Evolutionary conservation across 2,888 invertebrate genomes (phyloP), one percentile per base, ranked within the genome.

Genomic region (Meghimatium bilineatum): DNA sequence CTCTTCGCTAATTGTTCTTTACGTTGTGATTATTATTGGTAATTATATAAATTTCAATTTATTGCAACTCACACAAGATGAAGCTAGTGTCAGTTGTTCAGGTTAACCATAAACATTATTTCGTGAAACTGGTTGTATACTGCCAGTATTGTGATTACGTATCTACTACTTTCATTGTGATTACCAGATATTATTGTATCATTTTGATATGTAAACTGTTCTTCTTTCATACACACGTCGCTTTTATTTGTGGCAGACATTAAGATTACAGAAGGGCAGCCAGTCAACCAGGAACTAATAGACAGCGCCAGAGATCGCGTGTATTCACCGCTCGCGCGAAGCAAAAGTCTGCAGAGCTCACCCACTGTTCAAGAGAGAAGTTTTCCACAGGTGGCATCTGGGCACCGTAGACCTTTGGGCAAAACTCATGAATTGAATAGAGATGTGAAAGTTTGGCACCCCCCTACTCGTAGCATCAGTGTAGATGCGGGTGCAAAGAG

Each of bases 381-480:
- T 26, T 74, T 81, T 29, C 49, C 38, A 1, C 63, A 34, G 2
- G n/a, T 20, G 1, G 6, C 32, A 44, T 32, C 29, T 1, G 78
- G 66, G 32, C 44, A 32, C 14, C 63, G 66, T 20, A n/a, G 49
- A 8, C 29, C 49, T 14, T 52, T 17, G 29, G 23, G 32, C 20
- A 29, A 71, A 32, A 6, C 29, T 1, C 74, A 74, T 26, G 74
- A 74, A 49, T 32, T 74, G 12, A 23, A 52, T 17, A 52, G 44
- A 29, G 17, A 67, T 36, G 69, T 29, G 14, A 72, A 81, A 44
- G 52, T 44, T 2, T 81, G 81, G 74, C 12, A 56, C 32, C 52
- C 84, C 5, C 82, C 82, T 14, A 56, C 83, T 63, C 84, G 87
- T 63, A 87, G 87, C 71, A 52, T 83, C n/a, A 87, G 87, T 72